Evolutionary conservation across 1,140 invertebrate species (phyloP), one percentile per base, ranked within the genome.

Genomic region (Metopolophium dirhodum): DNA sequence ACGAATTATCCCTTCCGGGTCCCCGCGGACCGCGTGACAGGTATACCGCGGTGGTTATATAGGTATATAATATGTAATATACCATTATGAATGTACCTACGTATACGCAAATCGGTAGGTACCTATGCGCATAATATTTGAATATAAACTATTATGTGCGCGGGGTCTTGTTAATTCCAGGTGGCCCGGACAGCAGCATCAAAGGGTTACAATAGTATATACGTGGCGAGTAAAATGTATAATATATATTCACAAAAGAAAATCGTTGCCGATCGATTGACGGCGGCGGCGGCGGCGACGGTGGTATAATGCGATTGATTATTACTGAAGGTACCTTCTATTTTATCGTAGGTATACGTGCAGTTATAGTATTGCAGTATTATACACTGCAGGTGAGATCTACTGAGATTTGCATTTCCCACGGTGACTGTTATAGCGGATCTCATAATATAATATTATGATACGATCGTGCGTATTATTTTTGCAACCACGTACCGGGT

Each of bases 201-300:
- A 89, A 89, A 57, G 88, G 88, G 88, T 89, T 89, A 41, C 49
- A 37, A 35, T 87, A 85, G n/a, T 49, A 20, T 47, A 83, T 83
- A 41, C n/a, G 26, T 11, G 30, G 49, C 47, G 20, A 22, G 30
- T 86, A 41, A 57, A 89, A 57, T 89, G 51, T 89, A 41, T 89
- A n/a, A 30, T 61, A 61, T 61, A 61, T 61, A 54, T 77, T 89
- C 88, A 89, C 88, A 89, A 89, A 57, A 89, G 88, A 35, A 54
- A 54, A 89, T 89, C 88, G 35, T 89, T 57, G 51, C 35, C 88
- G 88, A 89, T 89, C 51, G 88, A 89, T 57, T 54, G 88, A 89
- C 37, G 88, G 88, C n/a, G 49, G 9, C 37, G 88, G 88, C n/a
- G 49, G 9, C n/a, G 7, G 20, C 23, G n/a, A 2, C 61, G 61